Evolutionary conservation across 2,797 vertebrate species (phyloP).

Genomic region (Streptopelia turtur): DNA sequence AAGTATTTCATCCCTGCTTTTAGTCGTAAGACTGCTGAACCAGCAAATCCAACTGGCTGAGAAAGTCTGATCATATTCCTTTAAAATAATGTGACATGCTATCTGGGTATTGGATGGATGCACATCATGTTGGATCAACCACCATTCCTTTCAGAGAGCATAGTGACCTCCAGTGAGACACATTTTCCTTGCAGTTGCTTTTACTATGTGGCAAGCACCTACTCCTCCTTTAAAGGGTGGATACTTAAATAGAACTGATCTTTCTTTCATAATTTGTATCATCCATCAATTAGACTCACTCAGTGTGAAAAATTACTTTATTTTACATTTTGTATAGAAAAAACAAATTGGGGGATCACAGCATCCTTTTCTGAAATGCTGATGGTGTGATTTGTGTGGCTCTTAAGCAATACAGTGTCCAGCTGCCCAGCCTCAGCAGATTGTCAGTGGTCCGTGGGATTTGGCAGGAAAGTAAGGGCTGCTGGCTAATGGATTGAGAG

Average conservation of each 20-base stretch:
- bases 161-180: constrained; percentile 28
- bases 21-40: constrained; percentile 6
- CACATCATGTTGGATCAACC: neutral
- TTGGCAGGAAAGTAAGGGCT: neutral
- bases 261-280: neutral
- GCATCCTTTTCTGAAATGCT: neutral
- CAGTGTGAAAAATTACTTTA: neutral
- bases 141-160: neutral
- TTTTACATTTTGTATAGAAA: neutral
- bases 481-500: neutral
- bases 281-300: neutral
- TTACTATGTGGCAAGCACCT: neutral
- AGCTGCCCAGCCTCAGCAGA: neutral
- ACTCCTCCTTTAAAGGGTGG: neutral
- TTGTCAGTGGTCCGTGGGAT: neutral
- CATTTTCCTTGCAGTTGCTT: neutral
- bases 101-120: neutral
- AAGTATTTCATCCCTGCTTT: constrained; percentile 37
- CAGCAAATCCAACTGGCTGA: neutral
- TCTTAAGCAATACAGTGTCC: neutral
- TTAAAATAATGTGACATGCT: constrained; percentile 27
- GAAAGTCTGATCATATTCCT: neutral
- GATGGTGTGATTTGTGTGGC: neutral
- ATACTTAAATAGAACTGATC: neutral
- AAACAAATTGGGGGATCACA: neutral